These are phyloP conservation scores for Petrosia ficiformis DNA, from an alignment of 37 sponge, comb jelly and placozoan species.

Conservation along the genomic window DNA sequence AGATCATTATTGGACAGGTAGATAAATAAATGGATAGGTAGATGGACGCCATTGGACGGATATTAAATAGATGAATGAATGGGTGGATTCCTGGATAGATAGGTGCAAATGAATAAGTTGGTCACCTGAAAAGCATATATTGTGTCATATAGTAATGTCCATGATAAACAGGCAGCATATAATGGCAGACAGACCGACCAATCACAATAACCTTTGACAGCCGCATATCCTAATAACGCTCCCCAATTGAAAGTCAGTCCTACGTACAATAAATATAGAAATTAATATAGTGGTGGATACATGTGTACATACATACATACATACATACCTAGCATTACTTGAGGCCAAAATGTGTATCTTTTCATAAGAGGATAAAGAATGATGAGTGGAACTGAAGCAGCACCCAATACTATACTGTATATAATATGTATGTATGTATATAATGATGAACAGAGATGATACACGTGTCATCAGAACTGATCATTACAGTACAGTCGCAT, in stretches of 20 bases:
- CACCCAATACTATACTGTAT: slow-evolving; percentile 43
- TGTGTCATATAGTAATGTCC: slow-evolving; percentile 75
- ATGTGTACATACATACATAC: no score
- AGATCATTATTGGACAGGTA: no score
- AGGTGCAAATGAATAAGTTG: background rate
- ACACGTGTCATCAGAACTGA: no score
- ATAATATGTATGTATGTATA: no score
- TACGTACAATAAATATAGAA: slow-evolving; percentile 9
- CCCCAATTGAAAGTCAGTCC: slow-evolving; percentile 70
- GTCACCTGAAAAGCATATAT: slow-evolving; percentile 65
- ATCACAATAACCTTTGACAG: slow-evolving; percentile 37
- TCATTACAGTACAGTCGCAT: no score
- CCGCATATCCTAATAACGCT: slow-evolving; percentile 59
- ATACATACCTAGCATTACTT: slow-evolving; percentile 37
- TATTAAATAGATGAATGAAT: no score
- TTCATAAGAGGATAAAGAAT: slow-evolving; percentile 60
- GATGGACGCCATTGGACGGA: no score
- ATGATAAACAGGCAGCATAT: slow-evolving; percentile 50
- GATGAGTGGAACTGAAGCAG: slow-evolving; percentile 37
- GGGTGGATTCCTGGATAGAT: background rate
- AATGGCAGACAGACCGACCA: slow-evolving; percentile 35
- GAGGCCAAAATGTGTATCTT: slow-evolving; percentile 67
- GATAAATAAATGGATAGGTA: no score
- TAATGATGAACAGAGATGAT: no score
- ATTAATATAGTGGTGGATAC: no score